These are phyloP conservation scores for Lepisosteus oculatus DNA, from an alignment of 2,113 vertebrate genomes.

Conservation along the genomic window DNA sequence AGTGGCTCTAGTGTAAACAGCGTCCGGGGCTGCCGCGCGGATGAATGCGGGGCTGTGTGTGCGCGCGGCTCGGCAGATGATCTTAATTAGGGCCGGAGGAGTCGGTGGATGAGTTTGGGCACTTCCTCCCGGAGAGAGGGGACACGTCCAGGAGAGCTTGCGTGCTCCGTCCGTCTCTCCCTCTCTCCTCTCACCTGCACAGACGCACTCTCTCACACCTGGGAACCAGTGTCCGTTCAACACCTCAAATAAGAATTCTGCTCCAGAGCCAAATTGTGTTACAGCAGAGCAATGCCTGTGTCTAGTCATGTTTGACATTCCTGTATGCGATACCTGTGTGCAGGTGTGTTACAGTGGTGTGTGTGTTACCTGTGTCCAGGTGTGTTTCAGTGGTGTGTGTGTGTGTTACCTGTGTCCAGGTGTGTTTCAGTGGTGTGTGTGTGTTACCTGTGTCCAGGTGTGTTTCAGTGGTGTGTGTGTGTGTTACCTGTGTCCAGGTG, in stretches of 20 bases:
- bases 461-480: constrained; percentile 45
- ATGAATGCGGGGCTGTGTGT: constrained; percentile 14
- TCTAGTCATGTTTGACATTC: constrained; percentile 23
- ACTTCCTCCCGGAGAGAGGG: constrained; percentile 76
- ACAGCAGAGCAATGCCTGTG: constrained; percentile 29
- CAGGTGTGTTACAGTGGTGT: constrained; percentile 50
- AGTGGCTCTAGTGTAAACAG: constrained; percentile 28
- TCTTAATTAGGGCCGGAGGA: constrained; percentile 57
- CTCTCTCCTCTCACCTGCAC: constrained; percentile 16
- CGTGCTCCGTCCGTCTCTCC: constrained; percentile 46
- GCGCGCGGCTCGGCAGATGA: constrained; percentile 49
- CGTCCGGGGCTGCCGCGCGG: neutral
- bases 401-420: no score
- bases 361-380: constrained; percentile 57
- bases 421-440: constrained; percentile 46
- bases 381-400: no score
- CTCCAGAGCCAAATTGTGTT: constrained; percentile 25
- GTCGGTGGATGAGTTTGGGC: constrained; percentile 35
- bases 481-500: constrained; percentile 62
- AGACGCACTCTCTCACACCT: constrained; percentile 5
- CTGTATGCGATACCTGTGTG: neutral
- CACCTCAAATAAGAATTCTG: no score
- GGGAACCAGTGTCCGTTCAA: constrained; percentile 1
- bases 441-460: constrained; percentile 62
- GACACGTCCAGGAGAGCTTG: constrained; percentile 51